phyloP scores from a whole-genome alignment of 2,113 vertebrate genomes.

The Miniopterus natalensis region DNA sequence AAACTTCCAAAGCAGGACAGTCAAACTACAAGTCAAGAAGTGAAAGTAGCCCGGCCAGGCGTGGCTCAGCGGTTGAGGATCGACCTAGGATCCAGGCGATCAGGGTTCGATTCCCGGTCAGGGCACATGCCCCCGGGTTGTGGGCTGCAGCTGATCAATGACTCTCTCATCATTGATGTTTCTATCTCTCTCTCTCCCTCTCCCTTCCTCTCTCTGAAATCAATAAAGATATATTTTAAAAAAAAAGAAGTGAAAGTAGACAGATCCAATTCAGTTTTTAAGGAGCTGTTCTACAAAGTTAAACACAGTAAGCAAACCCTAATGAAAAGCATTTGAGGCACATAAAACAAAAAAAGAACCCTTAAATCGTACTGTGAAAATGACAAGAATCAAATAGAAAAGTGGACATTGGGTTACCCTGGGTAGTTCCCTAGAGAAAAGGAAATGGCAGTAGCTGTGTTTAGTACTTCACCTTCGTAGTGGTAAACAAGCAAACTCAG shows the following conservation, averaged over 20 bases:
- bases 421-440: neutral
- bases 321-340: neutral
- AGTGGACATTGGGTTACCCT: neutral
- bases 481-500: neutral
- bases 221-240: no score
- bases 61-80: no score
- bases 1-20: neutral
- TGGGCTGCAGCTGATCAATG: no score
- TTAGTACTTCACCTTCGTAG: constrained; percentile 10
- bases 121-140: no score
- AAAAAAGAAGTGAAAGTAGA: neutral
- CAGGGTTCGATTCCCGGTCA: no score
- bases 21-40: neutral
- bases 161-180: no score
- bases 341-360: neutral
- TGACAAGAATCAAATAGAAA: neutral
- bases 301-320: neutral
- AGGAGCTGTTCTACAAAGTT: constrained; percentile 28
- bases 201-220: no score
- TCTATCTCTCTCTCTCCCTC: no score
- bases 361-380: neutral
- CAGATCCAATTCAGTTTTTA: neutral
- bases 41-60: neutral
- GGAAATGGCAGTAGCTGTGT: neutral
- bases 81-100: no score